Evolutionary conservation across 2,113 vertebrate species (phyloP), one percentile per base, ranked within the genome.

Genomic region (Rhynchomys soricoides): DNA sequence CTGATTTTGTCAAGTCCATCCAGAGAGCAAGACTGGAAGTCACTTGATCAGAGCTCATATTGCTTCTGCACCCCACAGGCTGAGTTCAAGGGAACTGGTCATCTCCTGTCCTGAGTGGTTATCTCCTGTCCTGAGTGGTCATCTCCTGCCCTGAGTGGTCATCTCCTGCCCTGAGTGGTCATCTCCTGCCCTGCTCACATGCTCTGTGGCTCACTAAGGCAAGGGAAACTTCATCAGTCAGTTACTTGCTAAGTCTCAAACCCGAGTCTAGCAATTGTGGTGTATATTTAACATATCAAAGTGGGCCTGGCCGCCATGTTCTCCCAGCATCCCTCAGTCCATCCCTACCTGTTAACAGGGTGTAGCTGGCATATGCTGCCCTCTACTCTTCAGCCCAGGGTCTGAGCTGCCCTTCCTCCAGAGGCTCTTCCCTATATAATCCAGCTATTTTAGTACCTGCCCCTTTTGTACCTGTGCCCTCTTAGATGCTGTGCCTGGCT

Each of bases 191-290:
- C 34, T 43, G 52, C 24, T 48, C 40, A 8, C 82, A 21, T 5
- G 74, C n/a, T 62, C 37, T 73, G 52, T 50, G 9, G 3, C 17
- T 83, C 59, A 40, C 12, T 7, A n/a, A 79, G 3, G 7, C 0
- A 15, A 57, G 7, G 29, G 3, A 45, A 43, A 21, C 15, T 1
- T 24, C 0, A 0, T 17, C 55, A 31, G 24, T 43, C 64, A 64
- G 1, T 45, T 22, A 17, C 37, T 4, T 15, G 31, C 66, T 34
- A 34, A 68, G 13, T 37, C n/a, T 74, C 71, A 74, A 74, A 74
- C 8, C 71, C 2, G 21, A 22, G n/a, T 43, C n/a, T 22, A 22
- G 71, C n/a, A 24, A 40, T 10, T 22, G 19, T 11, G n/a, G 19
- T 73, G n/a, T 3, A 0, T 40, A 40, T 73, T 71, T 74, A 74